A percentile compares a stretch with the other conserved stretches of the same genome.
These are phyloP conservation scores for Geophilus truncorum DNA, from an alignment of 2,888 invertebrate genomes.

Conservation along the genomic window DNA sequence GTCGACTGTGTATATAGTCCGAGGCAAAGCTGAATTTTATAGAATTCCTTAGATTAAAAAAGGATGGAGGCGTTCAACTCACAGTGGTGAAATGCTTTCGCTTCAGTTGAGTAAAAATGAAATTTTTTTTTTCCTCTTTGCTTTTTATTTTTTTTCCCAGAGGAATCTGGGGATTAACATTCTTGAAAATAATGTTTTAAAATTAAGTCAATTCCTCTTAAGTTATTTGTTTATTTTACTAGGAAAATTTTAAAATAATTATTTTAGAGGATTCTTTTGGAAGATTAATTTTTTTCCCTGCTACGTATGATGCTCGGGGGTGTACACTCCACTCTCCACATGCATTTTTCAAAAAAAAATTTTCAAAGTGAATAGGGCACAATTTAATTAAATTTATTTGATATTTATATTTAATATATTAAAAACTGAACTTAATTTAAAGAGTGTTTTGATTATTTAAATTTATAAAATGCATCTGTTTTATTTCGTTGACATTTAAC, in stretches of 20 bases:
- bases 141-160: not conserved
- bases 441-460: too few relatives aligned
- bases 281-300: too few relatives aligned
- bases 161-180: too few relatives aligned
- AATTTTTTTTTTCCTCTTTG: not conserved
- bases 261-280: too few relatives aligned
- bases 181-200: too few relatives aligned
- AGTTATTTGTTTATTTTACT: too few relatives aligned
- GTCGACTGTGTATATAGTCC: not conserved
- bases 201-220: too few relatives aligned
- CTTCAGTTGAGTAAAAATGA: not conserved
- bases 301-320: too few relatives aligned
- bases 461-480: not conserved
- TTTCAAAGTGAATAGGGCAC: not conserved
- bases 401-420: not conserved
- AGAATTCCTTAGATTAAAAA: not conserved
- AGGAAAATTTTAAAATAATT: too few relatives aligned
- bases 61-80: not conserved
- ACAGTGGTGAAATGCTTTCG: not conserved
- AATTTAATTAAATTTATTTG: not conserved
- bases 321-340: too few relatives aligned
- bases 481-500: not conserved
- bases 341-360: not conserved
- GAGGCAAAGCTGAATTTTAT: not conserved
- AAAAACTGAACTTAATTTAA: too few relatives aligned